Conservation (phyloP, 1,140 invertebrate species). For the Camponotus floridanus region DNA sequence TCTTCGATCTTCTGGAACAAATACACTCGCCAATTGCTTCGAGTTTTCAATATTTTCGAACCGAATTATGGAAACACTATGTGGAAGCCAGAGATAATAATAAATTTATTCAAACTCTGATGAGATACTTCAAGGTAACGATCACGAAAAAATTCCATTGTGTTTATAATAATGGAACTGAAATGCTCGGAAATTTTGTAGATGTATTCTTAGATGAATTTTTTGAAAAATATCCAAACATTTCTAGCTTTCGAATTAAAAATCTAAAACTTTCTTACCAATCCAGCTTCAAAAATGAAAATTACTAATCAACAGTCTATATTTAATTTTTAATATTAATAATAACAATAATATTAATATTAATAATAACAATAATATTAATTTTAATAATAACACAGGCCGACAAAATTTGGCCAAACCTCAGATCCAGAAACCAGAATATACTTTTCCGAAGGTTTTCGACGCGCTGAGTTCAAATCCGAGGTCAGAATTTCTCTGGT, state of each 20-base stretch:
- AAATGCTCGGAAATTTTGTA: not conserved
- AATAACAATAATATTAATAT: too few relatives aligned
- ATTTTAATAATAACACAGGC: too few relatives aligned
- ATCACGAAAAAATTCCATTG: not conserved
- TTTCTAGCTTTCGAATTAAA: slow-evolving; percentile 6
- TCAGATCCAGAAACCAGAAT: too few relatives aligned
- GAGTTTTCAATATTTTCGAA: slow-evolving; percentile 86
- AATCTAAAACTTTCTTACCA: not conserved
- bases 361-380: too few relatives aligned
- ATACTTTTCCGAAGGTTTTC: too few relatives aligned
- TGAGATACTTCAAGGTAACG: slow-evolving; percentile 92
- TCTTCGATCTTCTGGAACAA: slow-evolving; percentile 87
- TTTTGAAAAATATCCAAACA: not conserved
- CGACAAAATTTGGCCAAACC: too few relatives aligned
- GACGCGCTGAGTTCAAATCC: too few relatives aligned
- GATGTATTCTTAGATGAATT: not conserved
- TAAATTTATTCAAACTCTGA: slow-evolving; percentile 93
- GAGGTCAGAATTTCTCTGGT: too few relatives aligned
- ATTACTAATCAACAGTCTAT: not conserved
- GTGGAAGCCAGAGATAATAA: slow-evolving; percentile 94
- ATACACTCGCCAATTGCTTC: slow-evolving; percentile 84
- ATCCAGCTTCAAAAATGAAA: not conserved
- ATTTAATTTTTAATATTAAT: too few relatives aligned
- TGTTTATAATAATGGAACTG: not conserved
- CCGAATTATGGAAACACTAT: slow-evolving; percentile 90